These are phyloP conservation scores for Virgularia gustaviana DNA, from an alignment of 92 coral and sea anemone species.

Conservation along the genomic window DNA sequence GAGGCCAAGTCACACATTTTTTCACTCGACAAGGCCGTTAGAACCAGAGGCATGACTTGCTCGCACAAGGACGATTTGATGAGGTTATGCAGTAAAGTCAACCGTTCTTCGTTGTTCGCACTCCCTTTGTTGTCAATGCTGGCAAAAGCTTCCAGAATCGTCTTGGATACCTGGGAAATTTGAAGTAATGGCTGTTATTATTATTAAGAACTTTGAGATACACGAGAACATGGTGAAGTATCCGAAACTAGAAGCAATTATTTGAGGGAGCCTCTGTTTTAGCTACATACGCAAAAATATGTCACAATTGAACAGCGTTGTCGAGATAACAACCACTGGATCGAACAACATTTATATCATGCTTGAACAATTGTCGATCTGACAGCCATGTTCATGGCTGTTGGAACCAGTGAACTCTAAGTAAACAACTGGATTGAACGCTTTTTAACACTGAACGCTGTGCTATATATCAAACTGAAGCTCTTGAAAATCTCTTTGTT, in stretches of 20 bases:
- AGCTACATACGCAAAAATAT: too few species aligned
- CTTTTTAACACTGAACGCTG: too few species aligned
- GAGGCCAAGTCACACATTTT: constrained; percentile 63
- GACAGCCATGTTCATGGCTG: too few species aligned
- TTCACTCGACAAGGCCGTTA: constrained; percentile 69
- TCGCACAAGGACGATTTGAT: constrained; percentile 68
- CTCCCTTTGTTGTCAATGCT: constrained; percentile 48
- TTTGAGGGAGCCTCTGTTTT: too few species aligned
- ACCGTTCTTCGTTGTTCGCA: constrained; percentile 41
- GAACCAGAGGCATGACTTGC: constrained; percentile 69
- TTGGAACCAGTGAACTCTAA: too few species aligned
- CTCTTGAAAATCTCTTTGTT: too few species aligned
- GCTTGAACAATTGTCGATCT: too few species aligned
- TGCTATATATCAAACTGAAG: too few species aligned
- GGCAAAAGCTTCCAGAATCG: constrained; percentile 60
- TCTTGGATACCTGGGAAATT: constrained; percentile 58
- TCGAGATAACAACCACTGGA: too few species aligned
- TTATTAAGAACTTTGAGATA: not conserved
- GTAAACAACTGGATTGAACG: too few species aligned
- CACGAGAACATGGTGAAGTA: not conserved
- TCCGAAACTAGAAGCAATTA: not conserved
- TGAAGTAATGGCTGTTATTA: not conserved
- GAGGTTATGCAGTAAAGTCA: constrained; percentile 63
- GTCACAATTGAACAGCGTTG: too few species aligned
- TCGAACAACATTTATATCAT: too few species aligned